Conservation (phyloP, 2,797 vertebrate genomes). For the Trichosurus vulpecula region DNA sequence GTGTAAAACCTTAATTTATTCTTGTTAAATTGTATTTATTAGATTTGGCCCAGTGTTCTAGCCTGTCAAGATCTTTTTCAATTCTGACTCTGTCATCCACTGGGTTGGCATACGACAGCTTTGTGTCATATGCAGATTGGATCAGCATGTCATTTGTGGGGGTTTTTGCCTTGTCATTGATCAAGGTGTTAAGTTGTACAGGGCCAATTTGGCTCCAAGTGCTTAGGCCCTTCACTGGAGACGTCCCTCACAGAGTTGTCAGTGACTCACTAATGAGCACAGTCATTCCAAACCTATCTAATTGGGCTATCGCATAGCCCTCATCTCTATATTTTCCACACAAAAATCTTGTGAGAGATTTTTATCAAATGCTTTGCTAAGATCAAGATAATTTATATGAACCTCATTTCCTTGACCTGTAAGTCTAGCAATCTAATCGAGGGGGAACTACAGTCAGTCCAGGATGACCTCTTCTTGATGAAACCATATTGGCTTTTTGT, state of each 20-base stretch:
- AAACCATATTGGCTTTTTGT: neutral
- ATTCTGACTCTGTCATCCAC: neutral
- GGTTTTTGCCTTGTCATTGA: neutral
- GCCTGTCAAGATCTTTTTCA: neutral
- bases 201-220: neutral
- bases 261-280: neutral
- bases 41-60: neutral
- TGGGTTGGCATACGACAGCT: neutral
- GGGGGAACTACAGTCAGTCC: neutral
- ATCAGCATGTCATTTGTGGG: neutral
- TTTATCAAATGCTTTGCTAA: neutral
- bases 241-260: neutral
- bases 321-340: neutral
- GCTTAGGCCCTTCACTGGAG: neutral
- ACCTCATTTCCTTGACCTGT: neutral
- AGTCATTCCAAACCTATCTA: neutral
- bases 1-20: neutral
- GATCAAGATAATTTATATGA: neutral
- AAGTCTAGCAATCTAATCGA: neutral
- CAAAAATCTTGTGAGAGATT: neutral
- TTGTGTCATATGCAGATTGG: neutral
- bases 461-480: neutral
- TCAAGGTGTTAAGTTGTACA: neutral
- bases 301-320: neutral
- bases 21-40: neutral